phyloP scores from a whole-genome alignment of 64 coral and sea anemone genomes.

The Porites lutea region DNA sequence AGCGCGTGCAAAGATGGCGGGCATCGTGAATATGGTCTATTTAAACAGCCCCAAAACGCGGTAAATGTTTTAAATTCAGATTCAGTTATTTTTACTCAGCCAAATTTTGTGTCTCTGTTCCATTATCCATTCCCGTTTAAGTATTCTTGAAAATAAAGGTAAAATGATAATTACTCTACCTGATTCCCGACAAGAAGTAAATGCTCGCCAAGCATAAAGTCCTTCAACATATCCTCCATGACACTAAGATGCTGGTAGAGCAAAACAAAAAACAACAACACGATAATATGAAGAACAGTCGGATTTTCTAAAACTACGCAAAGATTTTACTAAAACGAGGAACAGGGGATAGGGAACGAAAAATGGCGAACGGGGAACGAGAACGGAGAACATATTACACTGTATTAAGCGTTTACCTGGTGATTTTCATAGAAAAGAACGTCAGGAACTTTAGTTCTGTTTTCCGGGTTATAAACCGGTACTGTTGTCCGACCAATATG shows the following conservation, averaged over 20 bases:
- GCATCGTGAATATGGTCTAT: too few relatives aligned
- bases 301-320: too few relatives aligned
- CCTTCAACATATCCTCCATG: slow-evolving; percentile 94
- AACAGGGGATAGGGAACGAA: too few relatives aligned
- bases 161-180: slow-evolving; percentile 17
- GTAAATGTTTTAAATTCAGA: too few relatives aligned
- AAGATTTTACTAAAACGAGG: too few relatives aligned
- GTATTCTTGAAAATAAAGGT: neutral
- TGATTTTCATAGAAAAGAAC: slow-evolving; percentile 93
- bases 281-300: neutral
- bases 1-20: too few relatives aligned
- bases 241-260: slow-evolving; percentile 66
- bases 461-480: slow-evolving; percentile 82
- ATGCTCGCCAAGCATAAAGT: slow-evolving; percentile 95
- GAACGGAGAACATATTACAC: too few relatives aligned
- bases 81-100: too few relatives aligned
- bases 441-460: slow-evolving; percentile 95
- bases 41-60: neutral
- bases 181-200: slow-evolving; percentile 97
- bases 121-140: too few relatives aligned
- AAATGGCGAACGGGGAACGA: too few relatives aligned
- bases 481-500: slow-evolving; percentile 83
- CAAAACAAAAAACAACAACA: neutral
- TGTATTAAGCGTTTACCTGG: slow-evolving; percentile 58
- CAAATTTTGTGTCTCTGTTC: too few relatives aligned